Conservation (phyloP, 1,140 invertebrate genomes). For the Argopecten irradians region DNA sequence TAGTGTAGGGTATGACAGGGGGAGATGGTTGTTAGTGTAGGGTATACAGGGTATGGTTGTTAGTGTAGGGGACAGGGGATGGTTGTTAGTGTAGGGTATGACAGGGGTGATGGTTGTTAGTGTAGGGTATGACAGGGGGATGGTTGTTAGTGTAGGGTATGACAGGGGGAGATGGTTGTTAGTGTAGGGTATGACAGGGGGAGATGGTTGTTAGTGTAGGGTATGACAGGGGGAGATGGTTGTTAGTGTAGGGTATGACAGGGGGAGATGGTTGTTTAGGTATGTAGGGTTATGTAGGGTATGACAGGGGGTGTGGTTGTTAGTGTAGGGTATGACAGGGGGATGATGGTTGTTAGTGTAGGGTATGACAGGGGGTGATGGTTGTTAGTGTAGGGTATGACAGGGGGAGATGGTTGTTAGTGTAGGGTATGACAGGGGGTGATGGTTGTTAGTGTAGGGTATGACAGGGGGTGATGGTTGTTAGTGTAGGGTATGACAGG, state of each 20-base stretch:
- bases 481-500: not conserved
- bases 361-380: not conserved
- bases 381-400: not conserved
- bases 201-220: not conserved
- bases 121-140: not conserved
- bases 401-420: constrained; percentile 1
- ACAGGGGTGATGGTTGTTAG: not conserved
- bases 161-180: not conserved
- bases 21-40: not conserved
- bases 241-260: not conserved
- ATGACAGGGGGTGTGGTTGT: not conserved
- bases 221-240: not conserved
- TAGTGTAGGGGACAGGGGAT: not conserved
- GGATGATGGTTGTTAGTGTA: not conserved
- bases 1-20: not conserved
- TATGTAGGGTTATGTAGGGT: not conserved
- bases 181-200: not conserved
- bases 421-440: not conserved
- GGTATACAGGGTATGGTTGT: too few species aligned
- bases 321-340: not conserved
- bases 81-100: not conserved
- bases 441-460: not conserved
- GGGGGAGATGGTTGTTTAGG: not conserved
- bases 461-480: too few species aligned
- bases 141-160: not conserved